Conservation (phyloP, 2,113 vertebrate genomes). For the Chaetops frenatus region DNA sequence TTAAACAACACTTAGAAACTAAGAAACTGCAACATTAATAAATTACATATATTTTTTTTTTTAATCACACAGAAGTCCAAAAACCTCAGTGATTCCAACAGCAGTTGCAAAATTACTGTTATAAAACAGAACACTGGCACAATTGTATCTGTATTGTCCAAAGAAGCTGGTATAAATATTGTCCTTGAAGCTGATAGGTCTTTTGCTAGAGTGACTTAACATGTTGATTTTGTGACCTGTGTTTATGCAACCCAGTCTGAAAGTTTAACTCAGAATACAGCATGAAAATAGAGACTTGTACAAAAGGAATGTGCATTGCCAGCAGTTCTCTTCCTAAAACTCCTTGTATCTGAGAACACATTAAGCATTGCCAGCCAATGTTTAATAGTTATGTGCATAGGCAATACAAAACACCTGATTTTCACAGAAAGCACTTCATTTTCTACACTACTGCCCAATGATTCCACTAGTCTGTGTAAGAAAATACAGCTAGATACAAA, state of each 20-base stretch:
- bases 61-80: not conserved
- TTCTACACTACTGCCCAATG: not conserved
- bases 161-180: not conserved
- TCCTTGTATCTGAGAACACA: not conserved
- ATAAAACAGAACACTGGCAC: not conserved
- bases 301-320: constrained; percentile 14
- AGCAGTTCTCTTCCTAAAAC: not conserved
- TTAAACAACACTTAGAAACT: not conserved
- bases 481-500: not conserved
- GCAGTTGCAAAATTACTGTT: not conserved
- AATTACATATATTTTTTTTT: not conserved
- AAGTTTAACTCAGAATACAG: not conserved
- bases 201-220: not conserved
- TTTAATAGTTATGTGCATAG: not conserved
- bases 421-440: not conserved
- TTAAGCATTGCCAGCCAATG: not conserved
- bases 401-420: not conserved
- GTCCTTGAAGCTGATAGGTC: not conserved
- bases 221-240: not conserved
- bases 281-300: not conserved
- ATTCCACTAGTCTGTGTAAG: not conserved
- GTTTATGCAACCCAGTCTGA: constrained; percentile 2
- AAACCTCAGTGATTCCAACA: not conserved
- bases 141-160: not conserved
- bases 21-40: not conserved